Percentiles rank a stretch among this genome's conserved stretches.
Evolutionary conservation across 92 coral and sea anemone species (phyloP).

Genomic region (Heliopora coerulea): DNA sequence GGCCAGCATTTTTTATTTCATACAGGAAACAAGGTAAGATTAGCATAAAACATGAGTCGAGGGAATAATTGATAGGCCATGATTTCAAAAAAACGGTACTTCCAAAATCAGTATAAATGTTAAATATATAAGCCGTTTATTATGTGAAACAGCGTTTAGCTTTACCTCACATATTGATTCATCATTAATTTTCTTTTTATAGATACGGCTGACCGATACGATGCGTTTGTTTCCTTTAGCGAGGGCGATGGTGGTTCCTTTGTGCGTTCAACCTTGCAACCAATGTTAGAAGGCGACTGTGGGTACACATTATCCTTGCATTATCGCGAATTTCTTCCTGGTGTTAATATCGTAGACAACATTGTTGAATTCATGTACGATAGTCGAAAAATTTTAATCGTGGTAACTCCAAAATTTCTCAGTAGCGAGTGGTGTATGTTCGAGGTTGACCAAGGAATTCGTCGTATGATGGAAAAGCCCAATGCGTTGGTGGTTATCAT

Average conservation of each 20-base stretch:
- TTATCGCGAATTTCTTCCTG: conserved; percentile 71
- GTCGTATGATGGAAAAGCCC: conserved; percentile 36
- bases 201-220: conserved; percentile 47
- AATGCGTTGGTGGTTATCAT: conserved; percentile 27
- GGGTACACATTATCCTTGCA: conserved; percentile 70
- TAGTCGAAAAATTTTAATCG: conserved; percentile 70
- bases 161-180: too few relatives aligned
- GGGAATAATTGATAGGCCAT: too few relatives aligned
- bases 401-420: conserved; percentile 75
- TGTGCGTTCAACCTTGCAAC: conserved; percentile 56
- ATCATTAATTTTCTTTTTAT: too few relatives aligned
- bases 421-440: conserved; percentile 67
- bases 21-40: too few relatives aligned
- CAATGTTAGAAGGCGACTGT: conserved; percentile 60
- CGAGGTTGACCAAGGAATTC: conserved; percentile 74
- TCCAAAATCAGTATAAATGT: too few relatives aligned
- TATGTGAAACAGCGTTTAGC: too few relatives aligned
- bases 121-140: too few relatives aligned
- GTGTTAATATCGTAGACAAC: conserved; percentile 69
- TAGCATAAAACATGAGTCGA: too few relatives aligned
- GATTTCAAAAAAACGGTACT: too few relatives aligned
- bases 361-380: conserved; percentile 69
- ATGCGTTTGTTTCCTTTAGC: conserved; percentile 84
- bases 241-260: conserved; percentile 60
- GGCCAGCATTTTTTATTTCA: too few relatives aligned